Conservation (phyloP, 1,140 invertebrate genomes). For the Drosophila murphyi region DNA sequence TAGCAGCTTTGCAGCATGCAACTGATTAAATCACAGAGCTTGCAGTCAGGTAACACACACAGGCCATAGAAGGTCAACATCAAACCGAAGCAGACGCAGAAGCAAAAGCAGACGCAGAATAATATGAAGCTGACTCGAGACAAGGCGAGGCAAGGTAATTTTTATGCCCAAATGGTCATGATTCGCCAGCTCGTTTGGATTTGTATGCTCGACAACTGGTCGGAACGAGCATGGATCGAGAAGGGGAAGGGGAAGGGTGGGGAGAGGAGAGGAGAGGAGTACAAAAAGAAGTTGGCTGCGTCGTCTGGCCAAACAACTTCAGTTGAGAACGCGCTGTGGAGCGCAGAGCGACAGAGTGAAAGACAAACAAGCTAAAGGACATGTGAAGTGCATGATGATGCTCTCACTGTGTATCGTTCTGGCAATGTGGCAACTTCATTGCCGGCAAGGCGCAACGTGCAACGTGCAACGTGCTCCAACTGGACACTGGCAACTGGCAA, state of each 20-base stretch:
- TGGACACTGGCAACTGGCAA: constrained; percentile 43
- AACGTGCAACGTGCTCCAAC: constrained; percentile 50
- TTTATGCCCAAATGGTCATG: constrained; percentile 79
- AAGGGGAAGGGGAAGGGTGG: too few relatives aligned
- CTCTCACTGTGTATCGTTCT: constrained; percentile 1
- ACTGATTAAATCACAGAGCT: constrained; percentile 48
- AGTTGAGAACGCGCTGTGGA: constrained; percentile 12
- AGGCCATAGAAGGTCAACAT: constrained; percentile 43
- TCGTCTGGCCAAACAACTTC: constrained; percentile 74
- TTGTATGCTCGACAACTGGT: constrained; percentile 11
- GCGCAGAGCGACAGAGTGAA: constrained; percentile 51
- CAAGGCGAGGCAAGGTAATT: constrained; percentile 62
- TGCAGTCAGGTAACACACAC: constrained; percentile 1
- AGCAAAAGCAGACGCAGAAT: neutral
- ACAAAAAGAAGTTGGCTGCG: constrained; percentile 20
- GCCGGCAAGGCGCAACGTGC: constrained; percentile 24
- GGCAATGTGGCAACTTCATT: constrained; percentile 41
- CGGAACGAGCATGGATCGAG: neutral
- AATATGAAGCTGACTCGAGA: neutral
- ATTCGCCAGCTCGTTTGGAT: constrained; percentile 58
- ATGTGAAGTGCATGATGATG: constrained; percentile 52
- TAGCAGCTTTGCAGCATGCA: constrained; percentile 36
- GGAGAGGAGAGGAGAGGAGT: too few relatives aligned
- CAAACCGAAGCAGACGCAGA: constrained; percentile 9
- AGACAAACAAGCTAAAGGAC: constrained; percentile 69